Evolutionary conservation across 1,140 invertebrate genomes (phyloP), one percentile per base, ranked within the genome.

Genomic region (Marisa cornuarietis): DNA sequence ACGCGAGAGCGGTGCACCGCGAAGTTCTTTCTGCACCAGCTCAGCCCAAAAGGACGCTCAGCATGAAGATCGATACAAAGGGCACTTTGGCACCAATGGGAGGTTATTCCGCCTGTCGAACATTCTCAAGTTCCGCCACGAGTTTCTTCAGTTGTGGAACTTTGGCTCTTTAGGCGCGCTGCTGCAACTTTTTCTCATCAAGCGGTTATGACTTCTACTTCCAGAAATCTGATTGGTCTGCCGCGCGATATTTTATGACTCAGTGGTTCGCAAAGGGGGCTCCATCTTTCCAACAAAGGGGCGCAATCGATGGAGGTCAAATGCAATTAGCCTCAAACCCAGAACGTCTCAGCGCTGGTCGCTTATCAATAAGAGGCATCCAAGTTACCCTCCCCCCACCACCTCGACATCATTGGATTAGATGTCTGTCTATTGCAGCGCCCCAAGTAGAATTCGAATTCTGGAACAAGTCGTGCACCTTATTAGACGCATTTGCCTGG

Each of bases 321-420:
- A 68, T 68, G 65, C 65, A 68, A 68, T 68, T 68, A 68, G 65
- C 65, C 65, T 68, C 65, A 68, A 68, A 68, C 65, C 65, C 65
- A 54, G 52, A 73, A 73, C 71, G 71, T 73, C 71, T 54, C 71
- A 52, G 22, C 49, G 71, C 42, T 58, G 42, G 20, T n/a, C 71
- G 71, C 49, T 51, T 73, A 73, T 73, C 71, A 73, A 73, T 73
- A 73, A 26, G 24, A 73, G 24, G 8, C 69, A 68, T 68, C 65
- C 14, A 31, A 68, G 65, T 31, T 68, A 31, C 65, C 65, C 26
- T 22, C n/a, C 22, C 31, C 31, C 31, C 31, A 42, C 31, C 31
- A 42, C 31, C 31, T 42, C 31, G 26, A 13, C 65, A 68, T 31
- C 65, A 68, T 31, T 68, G 65, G 65, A 68, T 68, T 68, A 68